Evolutionary conservation across 2,797 vertebrate species (phyloP).

Genomic region (Acanthornis magna): DNA sequence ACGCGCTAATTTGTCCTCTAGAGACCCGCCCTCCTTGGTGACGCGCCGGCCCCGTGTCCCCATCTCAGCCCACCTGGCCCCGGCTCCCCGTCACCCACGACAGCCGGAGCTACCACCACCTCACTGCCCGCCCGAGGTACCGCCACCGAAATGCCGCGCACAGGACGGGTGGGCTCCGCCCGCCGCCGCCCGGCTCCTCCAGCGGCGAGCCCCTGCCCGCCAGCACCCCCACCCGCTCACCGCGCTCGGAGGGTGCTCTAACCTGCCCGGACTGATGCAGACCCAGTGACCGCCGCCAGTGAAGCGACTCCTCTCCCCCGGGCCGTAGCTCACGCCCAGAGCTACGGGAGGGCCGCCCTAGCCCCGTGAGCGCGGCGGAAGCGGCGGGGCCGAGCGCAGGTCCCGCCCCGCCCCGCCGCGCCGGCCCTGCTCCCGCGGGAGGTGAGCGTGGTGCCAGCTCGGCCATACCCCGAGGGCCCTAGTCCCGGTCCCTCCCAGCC

Average conservation of each 20-base stretch:
- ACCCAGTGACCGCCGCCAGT: rapidly evolving
- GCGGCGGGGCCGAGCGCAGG: not conserved
- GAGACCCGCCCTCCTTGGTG: rapidly evolving
- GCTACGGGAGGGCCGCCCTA: not conserved
- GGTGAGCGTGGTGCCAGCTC: not conserved
- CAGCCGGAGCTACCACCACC: not conserved
- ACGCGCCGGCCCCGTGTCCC: too few relatives aligned
- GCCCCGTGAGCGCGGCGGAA: not conserved
- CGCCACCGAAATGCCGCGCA: not conserved
- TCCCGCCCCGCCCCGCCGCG: not conserved
- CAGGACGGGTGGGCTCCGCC: rapidly evolving
- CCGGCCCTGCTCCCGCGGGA: not conserved
- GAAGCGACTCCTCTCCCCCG: rapidly evolving
- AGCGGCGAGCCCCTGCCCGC: too few relatives aligned
- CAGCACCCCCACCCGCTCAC: not conserved
- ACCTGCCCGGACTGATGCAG: not conserved
- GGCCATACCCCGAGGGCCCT: too few relatives aligned
- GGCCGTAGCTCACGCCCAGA: not conserved
- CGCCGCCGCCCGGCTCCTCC: not conserved
- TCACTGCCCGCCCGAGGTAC: not conserved
- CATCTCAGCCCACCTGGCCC: not conserved
- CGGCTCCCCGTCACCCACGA: not conserved
- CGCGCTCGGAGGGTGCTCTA: not conserved
- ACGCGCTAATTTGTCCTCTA: rapidly evolving
- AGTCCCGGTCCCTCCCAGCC: too few relatives aligned